Conservation (phyloP, 2,888 invertebrate genomes). For the Nomada hirtipes region DNA sequence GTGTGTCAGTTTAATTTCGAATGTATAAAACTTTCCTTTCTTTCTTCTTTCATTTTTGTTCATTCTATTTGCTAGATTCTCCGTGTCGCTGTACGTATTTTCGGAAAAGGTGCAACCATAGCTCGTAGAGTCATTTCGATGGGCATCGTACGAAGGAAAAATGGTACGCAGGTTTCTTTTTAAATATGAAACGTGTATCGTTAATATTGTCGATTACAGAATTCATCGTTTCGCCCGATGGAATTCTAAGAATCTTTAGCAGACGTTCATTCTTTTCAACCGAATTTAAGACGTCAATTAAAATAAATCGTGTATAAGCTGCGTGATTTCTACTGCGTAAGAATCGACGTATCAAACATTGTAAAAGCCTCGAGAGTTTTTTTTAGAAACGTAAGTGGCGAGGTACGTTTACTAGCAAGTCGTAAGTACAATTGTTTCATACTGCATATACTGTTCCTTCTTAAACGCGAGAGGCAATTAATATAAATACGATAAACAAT, state of each 20-base stretch:
- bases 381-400: constrained; percentile 35
- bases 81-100: constrained; percentile 36
- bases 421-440: constrained; percentile 65
- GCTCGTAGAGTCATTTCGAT: constrained; percentile 66
- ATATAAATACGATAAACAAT: constrained; percentile 43
- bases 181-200: too few relatives aligned
- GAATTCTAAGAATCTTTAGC: background rate
- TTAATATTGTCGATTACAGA: background rate
- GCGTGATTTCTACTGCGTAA: constrained; percentile 4
- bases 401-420: constrained; percentile 61
- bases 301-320: background rate
- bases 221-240: background rate
- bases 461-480: constrained; percentile 39
- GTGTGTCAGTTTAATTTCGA: constrained; percentile 9
- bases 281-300: background rate
- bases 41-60: too few relatives aligned
- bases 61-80: background rate
- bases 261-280: background rate
- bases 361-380: constrained; percentile 4
- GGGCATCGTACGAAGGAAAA: constrained; percentile 51
- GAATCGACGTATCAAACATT: constrained; percentile 28
- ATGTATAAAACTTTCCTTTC: constrained; percentile 14
- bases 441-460: constrained; percentile 17
- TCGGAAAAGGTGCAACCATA: constrained; percentile 32
- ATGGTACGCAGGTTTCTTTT: too few relatives aligned